Evolutionary conservation across 2,888 invertebrate genomes (phyloP).

Genomic region (Tholera decimalis): DNA sequence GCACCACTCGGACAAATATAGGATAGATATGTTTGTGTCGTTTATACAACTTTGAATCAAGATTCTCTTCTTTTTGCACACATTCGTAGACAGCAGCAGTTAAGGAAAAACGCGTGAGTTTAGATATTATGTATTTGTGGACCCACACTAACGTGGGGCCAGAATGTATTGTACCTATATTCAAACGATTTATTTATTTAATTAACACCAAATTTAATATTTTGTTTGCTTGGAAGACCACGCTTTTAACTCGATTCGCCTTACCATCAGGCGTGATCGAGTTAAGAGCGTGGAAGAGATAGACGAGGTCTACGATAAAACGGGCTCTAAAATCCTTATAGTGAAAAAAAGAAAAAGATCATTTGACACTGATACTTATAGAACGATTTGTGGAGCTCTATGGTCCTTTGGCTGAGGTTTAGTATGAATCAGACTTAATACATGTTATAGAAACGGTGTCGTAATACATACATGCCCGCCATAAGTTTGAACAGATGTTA

Average conservation of each 20-base stretch:
- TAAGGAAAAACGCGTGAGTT: not conserved
- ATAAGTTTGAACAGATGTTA: conserved; percentile 63
- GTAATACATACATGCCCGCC: conserved; percentile 25
- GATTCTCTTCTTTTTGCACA: not conserved
- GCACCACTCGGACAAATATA: not conserved
- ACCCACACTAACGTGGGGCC: not conserved
- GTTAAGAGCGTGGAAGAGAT: no score
- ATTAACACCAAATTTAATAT: not conserved
- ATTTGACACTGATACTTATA: not conserved
- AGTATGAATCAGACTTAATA: conserved; percentile 23
- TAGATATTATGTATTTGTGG: not conserved
- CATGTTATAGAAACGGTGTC: conserved; percentile 18
- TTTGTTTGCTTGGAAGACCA: no score
- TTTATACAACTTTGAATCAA: not conserved
- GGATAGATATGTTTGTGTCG: no score
- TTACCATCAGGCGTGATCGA: no score
- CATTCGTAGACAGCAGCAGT: not conserved
- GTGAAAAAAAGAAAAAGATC: no score
- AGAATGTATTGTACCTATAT: not conserved
- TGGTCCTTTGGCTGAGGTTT: conserved; percentile 11
- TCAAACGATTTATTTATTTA: not conserved
- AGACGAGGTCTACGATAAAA: no score
- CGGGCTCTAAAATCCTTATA: no score
- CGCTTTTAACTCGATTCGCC: no score
- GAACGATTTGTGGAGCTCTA: not conserved